Evolutionary conservation across 2,113 vertebrate genomes (phyloP), one percentile per base, ranked within the genome.

Genomic region (Ascaphus truei): DNA sequence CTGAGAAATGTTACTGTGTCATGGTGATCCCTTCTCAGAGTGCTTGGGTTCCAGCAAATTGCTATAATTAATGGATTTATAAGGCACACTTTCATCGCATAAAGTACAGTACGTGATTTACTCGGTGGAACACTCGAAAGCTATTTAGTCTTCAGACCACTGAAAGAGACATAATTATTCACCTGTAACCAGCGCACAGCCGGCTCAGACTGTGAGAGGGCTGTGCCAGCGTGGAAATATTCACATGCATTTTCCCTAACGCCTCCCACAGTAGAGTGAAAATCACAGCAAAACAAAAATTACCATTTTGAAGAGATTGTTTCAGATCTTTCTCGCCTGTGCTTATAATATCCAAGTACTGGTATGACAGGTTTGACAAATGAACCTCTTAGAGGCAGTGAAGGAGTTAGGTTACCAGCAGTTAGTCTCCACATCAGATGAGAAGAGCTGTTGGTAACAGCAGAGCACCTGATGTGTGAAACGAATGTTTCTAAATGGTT

Each of bases 41-140:
- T 34, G 56, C 27, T 52, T 37, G 16, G 43, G 66, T 45, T 51
- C 30, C 43, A n/a, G 43, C 60, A 69, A n/a, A 69, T 69, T 69
- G 66, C 56, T 69, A 50, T 69, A 69, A 69, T 69, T 69, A 69
- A 69, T 60, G 56, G 27, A 59, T 39, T 69, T 60, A 39, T 69
- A 23, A 50, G 41, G 53, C 39, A 67, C 18, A 68, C 41, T 57
- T 25, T 48, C 65, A 68, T 29, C 52, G 48, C 53, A 10, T 33
- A 58, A 45, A 34, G 41, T 27, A 37, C 52, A 23, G 52, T 50
- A 36, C 31, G 30, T 68, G 55, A 68, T 68, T 59, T 59, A 59
- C 45, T 51, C 39, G 20, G 53, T 12, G 11, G n/a, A 57, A 45
- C 51, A 11, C 16, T n/a, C 8, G 58, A 33, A 57, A 10, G 12